These are phyloP conservation scores for Zoanthus sociatus DNA, from an alignment of 92 coral and sea anemone genomes.

Conservation along the genomic window DNA sequence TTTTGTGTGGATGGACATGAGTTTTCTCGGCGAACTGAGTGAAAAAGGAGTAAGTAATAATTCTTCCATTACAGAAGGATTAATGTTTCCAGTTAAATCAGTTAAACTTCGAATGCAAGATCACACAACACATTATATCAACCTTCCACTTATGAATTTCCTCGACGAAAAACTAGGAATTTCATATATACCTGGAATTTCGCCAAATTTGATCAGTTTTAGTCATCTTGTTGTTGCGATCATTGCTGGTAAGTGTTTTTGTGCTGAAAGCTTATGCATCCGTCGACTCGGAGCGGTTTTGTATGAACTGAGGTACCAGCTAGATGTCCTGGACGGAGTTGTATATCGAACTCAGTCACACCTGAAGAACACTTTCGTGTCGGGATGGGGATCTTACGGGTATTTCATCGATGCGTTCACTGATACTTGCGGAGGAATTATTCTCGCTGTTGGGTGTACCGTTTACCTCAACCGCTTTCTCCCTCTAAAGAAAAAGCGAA, in stretches of 20 bases:
- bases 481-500: conserved; percentile 76
- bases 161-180: conserved; percentile 79
- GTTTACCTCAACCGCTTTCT: conserved; percentile 77
- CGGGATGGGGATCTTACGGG: conserved; percentile 93
- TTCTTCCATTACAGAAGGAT: conserved; percentile 63
- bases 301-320: conserved; percentile 79
- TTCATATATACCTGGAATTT: conserved; percentile 77
- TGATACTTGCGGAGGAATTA: conserved; percentile 83
- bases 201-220: conserved; percentile 89
- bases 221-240: conserved; percentile 78
- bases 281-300: conserved; percentile 82
- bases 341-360: conserved; percentile 87
- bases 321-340: conserved; percentile 91
- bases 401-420: conserved; percentile 88
- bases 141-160: conserved; percentile 82
- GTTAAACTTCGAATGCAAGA: conserved; percentile 92
- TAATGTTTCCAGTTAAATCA: conserved; percentile 89
- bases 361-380: conserved; percentile 72
- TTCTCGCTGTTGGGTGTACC: conserved; percentile 75
- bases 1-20: conserved; percentile 95
- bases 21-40: conserved; percentile 90
- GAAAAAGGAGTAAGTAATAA: conserved; percentile 87
- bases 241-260: conserved; percentile 80
- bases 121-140: conserved; percentile 89
- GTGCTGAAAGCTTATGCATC: conserved; percentile 72